Base-by-base conservation (phyloP, 35 echinoderm and acorn worm species). In the Diadema setosum region DNA sequence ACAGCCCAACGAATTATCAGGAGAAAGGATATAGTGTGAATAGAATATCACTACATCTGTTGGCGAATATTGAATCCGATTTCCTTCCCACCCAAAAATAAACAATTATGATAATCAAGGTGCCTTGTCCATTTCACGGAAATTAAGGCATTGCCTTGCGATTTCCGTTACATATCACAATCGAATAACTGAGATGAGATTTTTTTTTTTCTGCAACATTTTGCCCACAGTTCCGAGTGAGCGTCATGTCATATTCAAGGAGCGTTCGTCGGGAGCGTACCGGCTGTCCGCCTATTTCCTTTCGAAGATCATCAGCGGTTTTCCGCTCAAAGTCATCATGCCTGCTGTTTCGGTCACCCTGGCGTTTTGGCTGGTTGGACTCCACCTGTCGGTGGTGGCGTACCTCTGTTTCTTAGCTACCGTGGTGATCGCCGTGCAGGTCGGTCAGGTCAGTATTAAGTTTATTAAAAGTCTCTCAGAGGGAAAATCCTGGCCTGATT, bases 211-310 rank as follows among this genome's bases (percentile, higher is more conserved):
- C n/a, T n/a, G n/a, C n/a, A n/a, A n/a, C n/a, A n/a, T n/a, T n/a
- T n/a, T n/a, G n/a, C 4, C 12, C 33, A 17, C 37, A 96, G 94
- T 96, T 88, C 94, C 90, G n/a, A 58, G 85, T 36, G 94, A 96
- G 70, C 85, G 91, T 26, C 81, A 70, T 21, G 86, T 96, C 16
- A 25, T 96, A 17, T 45, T 59, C 82, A 96, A 96, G 37, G 94
- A 92, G 57, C 80, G 90, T 0, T 45, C 90, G 35, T 70, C 94
- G 2, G 94, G 94, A 21, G 73, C 81, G 5, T 96, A 92, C 52
- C 64, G 94, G 7, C 85, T 96, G 0, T 96, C 94, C 8, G 81
- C 90, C 35, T 96, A 96, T 45, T 96, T 93, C 44, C 46, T 96
- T 32, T 86, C 94, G 20, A 96, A 92, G 86, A 82, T 92, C 65